Evolutionary conservation across 2,888 invertebrate genomes (phyloP), one percentile per base, ranked within the genome.

Genomic region (Clistopyga incitator): DNA sequence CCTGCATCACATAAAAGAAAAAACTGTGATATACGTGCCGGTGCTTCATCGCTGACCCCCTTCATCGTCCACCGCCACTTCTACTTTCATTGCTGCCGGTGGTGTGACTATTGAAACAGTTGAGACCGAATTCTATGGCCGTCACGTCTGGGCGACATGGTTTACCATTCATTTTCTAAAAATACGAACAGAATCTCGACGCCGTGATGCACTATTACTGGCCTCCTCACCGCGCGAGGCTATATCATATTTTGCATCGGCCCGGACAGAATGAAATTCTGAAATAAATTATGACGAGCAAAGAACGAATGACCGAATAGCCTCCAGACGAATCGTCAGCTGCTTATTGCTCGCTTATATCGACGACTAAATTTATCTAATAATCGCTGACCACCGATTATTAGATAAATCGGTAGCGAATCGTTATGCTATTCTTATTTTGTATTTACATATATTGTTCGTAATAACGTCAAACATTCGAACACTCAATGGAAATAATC

Each of bases 81-180:
- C 61, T 52, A 78, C 45, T 18, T 45, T 45, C 20, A 45, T 45
- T 18, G 3, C 11, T 18, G 56, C 29, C 20, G 42, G 20, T 25
- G 29, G 45, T 29, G 45, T 29, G 25, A 70, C 59, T 61, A 38
- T 64, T 61, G 68, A 76, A 81, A 64, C 47, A 54, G 47, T 64
- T 29, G 47, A 56, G 71, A 54, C 75, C 78, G 76, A 76, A 76
- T 79, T 75, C 50, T 61, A 70, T 61, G 81, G 75, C 70, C 77
- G 68, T 65, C 77, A 77, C 67, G 25, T 74, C 38, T 18, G 64
- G 65, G 18, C 52, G 23, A 77, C 47, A 68, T 8, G 18, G 10
- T 34, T 75, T 13, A 75, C 75, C 78, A 76, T 84, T 82, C 82
- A 84, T 72, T 68, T 47, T 70, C 74, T 78, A 59, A 81, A 84